Percentiles rank a stretch among this genome's conserved stretches.
Evolutionary conservation across 2,113 vertebrate genomes (phyloP).

Genomic region (Vireo altiloquus): DNA sequence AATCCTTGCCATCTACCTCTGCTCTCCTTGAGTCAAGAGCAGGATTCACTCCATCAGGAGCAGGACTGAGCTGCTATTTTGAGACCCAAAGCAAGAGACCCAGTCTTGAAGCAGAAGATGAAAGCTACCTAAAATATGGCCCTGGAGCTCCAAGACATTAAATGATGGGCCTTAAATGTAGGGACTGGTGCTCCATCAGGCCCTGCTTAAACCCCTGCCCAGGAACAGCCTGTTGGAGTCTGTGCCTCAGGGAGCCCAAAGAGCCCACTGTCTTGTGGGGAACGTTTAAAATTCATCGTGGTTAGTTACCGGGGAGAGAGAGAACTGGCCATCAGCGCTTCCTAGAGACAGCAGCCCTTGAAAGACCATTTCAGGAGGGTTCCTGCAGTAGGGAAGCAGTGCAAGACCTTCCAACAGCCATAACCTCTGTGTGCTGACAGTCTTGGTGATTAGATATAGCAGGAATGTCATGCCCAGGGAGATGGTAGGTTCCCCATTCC

Average conservation of each 20-base stretch:
- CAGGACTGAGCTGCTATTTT: not conserved
- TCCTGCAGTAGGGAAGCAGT: not conserved
- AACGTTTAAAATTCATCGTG: not conserved
- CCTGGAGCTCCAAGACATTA: not conserved
- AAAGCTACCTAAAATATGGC: not conserved
- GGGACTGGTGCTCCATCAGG: not conserved
- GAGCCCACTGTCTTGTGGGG: not conserved
- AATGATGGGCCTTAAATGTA: not conserved
- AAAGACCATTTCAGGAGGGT: not conserved
- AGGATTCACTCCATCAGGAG: not conserved
- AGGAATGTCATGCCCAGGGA: not conserved
- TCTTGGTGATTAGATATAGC: fast-evolving
- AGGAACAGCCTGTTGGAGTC: not conserved
- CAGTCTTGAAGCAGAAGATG: not conserved
- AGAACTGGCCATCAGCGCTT: not conserved
- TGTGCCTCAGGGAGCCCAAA: not conserved
- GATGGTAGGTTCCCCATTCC: not conserved
- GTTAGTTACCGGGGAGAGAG: not conserved
- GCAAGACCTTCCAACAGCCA: not conserved
- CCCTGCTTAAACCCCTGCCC: not conserved
- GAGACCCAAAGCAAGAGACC: not conserved
- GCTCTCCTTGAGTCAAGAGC: not conserved
- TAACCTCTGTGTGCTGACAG: not conserved
- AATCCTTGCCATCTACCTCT: not conserved
- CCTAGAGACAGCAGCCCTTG: not conserved